These are phyloP conservation scores for Plebejus melissa DNA, from an alignment of 2,888 invertebrate genomes.

Conservation along the genomic window DNA sequence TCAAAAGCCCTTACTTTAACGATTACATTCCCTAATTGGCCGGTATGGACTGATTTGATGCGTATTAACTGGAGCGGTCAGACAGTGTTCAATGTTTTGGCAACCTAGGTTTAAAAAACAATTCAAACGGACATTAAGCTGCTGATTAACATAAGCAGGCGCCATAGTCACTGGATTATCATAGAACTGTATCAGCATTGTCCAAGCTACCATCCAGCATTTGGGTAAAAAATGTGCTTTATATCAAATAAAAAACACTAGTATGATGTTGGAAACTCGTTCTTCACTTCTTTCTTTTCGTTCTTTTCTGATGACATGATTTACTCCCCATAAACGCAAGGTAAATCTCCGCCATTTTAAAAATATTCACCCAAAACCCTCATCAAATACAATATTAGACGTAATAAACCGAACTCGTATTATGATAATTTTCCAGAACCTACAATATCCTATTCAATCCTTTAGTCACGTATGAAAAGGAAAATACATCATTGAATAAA, in stretches of 20 bases:
- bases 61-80: background rate
- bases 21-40: constrained; percentile 20
- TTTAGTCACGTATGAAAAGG: constrained; percentile 45
- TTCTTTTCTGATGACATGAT: background rate
- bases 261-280: background rate
- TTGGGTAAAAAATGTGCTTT: no score
- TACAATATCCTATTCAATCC: constrained; percentile 39
- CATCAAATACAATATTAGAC: constrained; percentile 16
- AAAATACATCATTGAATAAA: constrained; percentile 70
- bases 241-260: no score
- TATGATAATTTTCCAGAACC: constrained; percentile 32
- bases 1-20: constrained; percentile 33
- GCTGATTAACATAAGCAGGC: no score
- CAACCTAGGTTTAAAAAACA: background rate
- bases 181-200: no score
- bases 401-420: constrained; percentile 16
- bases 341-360: constrained; percentile 1
- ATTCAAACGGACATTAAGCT: background rate
- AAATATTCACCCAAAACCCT: background rate
- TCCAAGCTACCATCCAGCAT: background rate
- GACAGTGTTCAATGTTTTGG: background rate
- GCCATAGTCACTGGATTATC: no score
- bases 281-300: background rate
- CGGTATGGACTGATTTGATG: background rate
- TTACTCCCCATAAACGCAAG: background rate